Base-by-base conservation (phyloP, 2,113 vertebrate species). In the Hippotragus niger region DNA sequence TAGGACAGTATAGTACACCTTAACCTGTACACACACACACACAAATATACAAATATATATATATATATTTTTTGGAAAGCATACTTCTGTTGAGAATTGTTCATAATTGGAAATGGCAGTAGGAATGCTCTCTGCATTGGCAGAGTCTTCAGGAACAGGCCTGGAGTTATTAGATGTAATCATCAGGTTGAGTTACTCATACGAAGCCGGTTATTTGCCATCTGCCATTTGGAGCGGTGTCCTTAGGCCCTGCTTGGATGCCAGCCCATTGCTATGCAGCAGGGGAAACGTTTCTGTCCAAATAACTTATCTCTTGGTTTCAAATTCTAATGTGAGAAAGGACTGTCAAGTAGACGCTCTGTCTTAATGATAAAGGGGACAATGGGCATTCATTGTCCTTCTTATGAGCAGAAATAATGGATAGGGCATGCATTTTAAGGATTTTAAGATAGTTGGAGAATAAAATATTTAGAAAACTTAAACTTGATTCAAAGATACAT, bases 121-220 rank as follows among this genome's bases (percentile, higher is more conserved):
- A 45, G 58, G 53, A 74, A 55, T 81, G 64, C 88, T 96, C 43
- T 94, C 64, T 78, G 60, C 31, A 52, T 80, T 93, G 93, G 95
- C 91, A 91, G 81, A 64, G 40, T 88, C 80, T 94, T 76, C 36
- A 80, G 83, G 47, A 95, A 52, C 57, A 62, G 53, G 80, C 78
- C 74, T 95, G 93, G 95, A 94, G 95, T 97, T 93, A 93, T 96
- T 96, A 96, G 93, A 97, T 92, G 89, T 78, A 55, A 94, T 95
- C 93, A 97, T 97, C 98, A 93, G 89, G 81, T 97, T 93, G 91
- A 93, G 89, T 97, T 97, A 96, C 96, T 98, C 89, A 87, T 57
- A 93, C 71, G 90, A 98, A 97, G 91, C 89, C 96, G 78, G 93
- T 96, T 97, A 96, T 96, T 98, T 62, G 27, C 97, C 97, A 97